A percentile compares a stretch with the other conserved stretches of the same genome.
phyloP scores from a whole-genome alignment of 2,888 invertebrate genomes.

The Heteromurus nitidus region DNA sequence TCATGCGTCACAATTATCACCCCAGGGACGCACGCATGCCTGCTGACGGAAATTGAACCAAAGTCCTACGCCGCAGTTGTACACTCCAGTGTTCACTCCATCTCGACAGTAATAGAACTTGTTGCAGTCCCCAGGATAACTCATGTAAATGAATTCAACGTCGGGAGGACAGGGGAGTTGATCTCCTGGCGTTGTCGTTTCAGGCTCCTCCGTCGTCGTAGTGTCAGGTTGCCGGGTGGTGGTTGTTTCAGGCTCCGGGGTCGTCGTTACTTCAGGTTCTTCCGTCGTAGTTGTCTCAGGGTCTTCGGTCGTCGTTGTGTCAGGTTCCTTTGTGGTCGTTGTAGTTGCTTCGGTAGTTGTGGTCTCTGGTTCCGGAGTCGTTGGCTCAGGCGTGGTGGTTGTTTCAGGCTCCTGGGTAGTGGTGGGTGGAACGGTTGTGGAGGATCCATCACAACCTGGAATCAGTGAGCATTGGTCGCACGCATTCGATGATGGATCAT shows the following conservation, averaged over 20 bases:
- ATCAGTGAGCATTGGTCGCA: conserved; percentile 38
- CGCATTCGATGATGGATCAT: neutral
- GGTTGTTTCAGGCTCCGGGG: conserved; percentile 1
- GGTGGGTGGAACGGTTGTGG: conserved; percentile 8
- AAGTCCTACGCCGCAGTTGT: conserved; percentile 14
- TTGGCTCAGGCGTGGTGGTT: neutral
- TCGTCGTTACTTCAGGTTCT: conserved; percentile 27
- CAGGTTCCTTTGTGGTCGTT: conserved; percentile 11
- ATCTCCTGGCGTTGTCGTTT: conserved; percentile 9
- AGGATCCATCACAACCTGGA: conserved; percentile 42
- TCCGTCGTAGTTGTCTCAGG: conserved; percentile 10
- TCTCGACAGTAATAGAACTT: conserved; percentile 41
- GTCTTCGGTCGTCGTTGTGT: conserved; percentile 4
- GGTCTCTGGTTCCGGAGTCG: too few relatives aligned
- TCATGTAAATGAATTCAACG: conserved; percentile 38
- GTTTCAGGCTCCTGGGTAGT: neutral
- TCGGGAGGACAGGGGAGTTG: conserved; percentile 35
- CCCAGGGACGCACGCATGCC: conserved; percentile 31
- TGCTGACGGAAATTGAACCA: conserved; percentile 37
- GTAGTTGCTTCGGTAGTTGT: neutral
- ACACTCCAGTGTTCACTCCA: conserved; percentile 12
- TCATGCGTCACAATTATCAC: too few relatives aligned
- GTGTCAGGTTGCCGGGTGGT: conserved; percentile 4
- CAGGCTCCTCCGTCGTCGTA: conserved; percentile 9
- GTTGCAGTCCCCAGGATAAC: conserved; percentile 47